Base-by-base conservation (phyloP, 1,140 invertebrate genomes). In the Halyomorpha halys region DNA sequence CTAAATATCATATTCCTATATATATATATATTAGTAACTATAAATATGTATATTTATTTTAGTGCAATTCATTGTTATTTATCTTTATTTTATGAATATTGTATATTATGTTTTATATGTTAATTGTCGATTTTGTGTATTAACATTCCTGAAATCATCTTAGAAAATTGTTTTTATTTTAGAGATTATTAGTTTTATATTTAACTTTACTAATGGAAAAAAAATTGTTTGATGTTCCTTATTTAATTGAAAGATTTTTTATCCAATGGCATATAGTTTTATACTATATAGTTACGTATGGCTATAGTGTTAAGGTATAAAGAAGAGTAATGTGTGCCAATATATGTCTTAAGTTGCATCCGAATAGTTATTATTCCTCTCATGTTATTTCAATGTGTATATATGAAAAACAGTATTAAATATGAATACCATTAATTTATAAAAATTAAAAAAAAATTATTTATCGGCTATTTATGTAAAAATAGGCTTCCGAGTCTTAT, bases 31-130 rank as follows among this genome's bases (percentile, higher is more conserved):
- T 2, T 19, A 19, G 19, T 18, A 49, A 19, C 47, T 49, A 18
- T 49, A 56, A 23, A 56, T 56, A 56, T 56, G 53, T 56, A 56
- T 23, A 56, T 56, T 56, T 56, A 25, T 56, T 56, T 56, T 21
- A 56, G 53, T 21, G 23, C 19, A 56, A 56, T 39, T 39, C 34
- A 39, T 39, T 39, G 34, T 39, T 39, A 39, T 39, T 39, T 39
- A 39, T 39, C 18, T 25, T 56, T 21, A 23, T 56, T 56, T 56
- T 23, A 56, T 56, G 53, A 16, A 16, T 23, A 56, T 56, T 56
- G 53, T 25, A 56, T 23, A 56, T 56, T 23, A 23, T 25, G 18
- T 56, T 56, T 21, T 56, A 25, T 56, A 23, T 15, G 15, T 23
- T 56, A 56, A 23, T 56, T 56, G 23, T 56, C 47, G 16, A 49